Evolutionary conservation across 2,113 vertebrate species (phyloP), one percentile per base, ranked within the genome.

Genomic region (Mesembrinibis cayennensis): DNA sequence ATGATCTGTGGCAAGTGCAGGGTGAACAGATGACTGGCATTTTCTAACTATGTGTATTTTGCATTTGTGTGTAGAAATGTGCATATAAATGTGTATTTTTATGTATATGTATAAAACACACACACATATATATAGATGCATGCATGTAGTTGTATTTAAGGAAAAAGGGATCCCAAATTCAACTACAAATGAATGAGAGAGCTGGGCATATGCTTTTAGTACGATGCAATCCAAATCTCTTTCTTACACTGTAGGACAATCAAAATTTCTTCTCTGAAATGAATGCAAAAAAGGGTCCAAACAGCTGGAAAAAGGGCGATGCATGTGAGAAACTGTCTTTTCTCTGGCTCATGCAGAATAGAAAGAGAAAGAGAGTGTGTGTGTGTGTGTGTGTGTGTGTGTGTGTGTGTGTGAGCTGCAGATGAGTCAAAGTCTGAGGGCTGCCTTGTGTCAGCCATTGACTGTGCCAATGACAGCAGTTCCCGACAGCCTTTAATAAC

Each of bases 381-480:
- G 42, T 29, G 22, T 26, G 44, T 49, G 42, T 45, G 42, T 23
- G 19, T 30, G 49, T 4, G 65, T 19, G 23, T 30, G 47, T 5
- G 58, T 21, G 50, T 49, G 66, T 79, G 87, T 78, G 74, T 40
- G 87, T 30, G 87, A 27, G 78, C 55, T 65, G 44, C 72, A 38
- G 93, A 95, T 94, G 96, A 97, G 93, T 91, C 95, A 79, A 96
- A 96, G 95, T 94, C 95, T 94, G 91, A 96, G 95, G 87, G 89
- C 84, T 90, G 95, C 78, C 95, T 96, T 91, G 95, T 96, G 82
- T 96, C 95, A 96, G 90, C 70, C 92, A 27, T 80, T 82, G 95
- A 79, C 93, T 96, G 87, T 94, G 96, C 84, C 95, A 96, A n/a
- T 19, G 95, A 90, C 96, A 96, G 96, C 91, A 88, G 85, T 11